Evolutionary conservation across 2,797 vertebrate genomes (phyloP).

Genomic region (Intellagama lesueurii): DNA sequence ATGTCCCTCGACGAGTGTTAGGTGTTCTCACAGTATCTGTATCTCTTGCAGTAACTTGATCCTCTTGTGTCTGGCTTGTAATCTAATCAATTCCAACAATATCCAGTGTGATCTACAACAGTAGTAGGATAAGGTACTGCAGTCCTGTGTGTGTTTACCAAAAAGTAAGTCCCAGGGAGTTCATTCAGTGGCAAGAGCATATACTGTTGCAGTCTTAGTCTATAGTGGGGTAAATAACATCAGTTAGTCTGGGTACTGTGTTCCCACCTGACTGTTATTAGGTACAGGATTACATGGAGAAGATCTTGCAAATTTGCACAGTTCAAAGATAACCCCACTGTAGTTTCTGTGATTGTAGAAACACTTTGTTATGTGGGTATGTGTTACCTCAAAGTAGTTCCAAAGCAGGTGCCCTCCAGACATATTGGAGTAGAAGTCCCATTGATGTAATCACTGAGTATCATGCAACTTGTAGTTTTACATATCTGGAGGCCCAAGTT

Average conservation of each 20-base stretch:
- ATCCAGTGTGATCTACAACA: neutral
- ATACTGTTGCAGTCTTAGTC: neutral
- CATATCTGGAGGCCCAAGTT: neutral
- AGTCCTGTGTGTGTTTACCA: neutral
- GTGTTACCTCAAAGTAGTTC: neutral
- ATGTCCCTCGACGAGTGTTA: neutral
- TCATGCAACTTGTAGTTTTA: neutral
- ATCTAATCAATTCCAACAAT: neutral
- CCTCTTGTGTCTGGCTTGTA: neutral
- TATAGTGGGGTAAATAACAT: neutral
- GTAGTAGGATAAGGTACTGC: neutral
- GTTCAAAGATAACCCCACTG: neutral
- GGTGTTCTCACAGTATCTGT: conserved; percentile 1
- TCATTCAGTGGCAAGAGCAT: too few relatives aligned
- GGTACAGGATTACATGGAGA: neutral
- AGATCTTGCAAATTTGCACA: neutral
- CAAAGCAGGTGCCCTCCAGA: neutral
- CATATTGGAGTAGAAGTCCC: neutral
- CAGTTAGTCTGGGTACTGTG: too few relatives aligned
- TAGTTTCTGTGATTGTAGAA: neutral
- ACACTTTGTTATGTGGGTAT: neutral
- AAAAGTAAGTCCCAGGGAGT: too few relatives aligned
- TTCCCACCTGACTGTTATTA: neutral
- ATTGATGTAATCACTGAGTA: neutral
- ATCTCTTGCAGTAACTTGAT: neutral